Base-by-base conservation (phyloP, 2,888 invertebrate species). In the Macropis europaea region DNA sequence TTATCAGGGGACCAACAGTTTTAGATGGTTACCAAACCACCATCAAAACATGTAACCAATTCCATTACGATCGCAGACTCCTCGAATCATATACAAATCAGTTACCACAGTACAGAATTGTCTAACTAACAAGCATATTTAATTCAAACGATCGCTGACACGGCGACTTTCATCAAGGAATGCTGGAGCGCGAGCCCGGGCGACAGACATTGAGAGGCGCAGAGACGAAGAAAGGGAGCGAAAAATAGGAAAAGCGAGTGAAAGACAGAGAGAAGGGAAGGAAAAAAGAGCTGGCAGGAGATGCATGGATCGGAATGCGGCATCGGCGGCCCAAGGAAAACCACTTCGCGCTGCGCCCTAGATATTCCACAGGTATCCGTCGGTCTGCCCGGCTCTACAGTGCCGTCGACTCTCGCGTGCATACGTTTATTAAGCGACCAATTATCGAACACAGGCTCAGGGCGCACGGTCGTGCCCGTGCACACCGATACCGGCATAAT, bases 241-340 rank as follows among this genome's bases (percentile, higher is more conserved):
- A 19, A 30, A 34, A 57, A 26, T 5, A 57, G 24, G 57, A 53
- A 68, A 61, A 43, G 52, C 48, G 38, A 28, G 43, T 48, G 48
- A 68, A 71, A 72, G 70, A 64, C 63, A 59, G 59, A 22, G 60
- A 64, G 53, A 50, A 26, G 26, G 48, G 47, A 30, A 34, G 57
- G 66, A 59, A 63, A 66, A 71, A 56, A 57, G 61, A 71, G 66
- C 56, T 56, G 76, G 63, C 70, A 74, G 74, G 80, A 82, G 84
- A 85, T 83, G 80, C 82, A 84, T 79, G 84, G 84, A 82, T 82
- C 78, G 87, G 87, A 88, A 88, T 87, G 87, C 86, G 84, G 84
- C 86, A 87, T 82, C 82, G 70, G 70, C 72, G 48, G 77, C 73
- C 83, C 88, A 88, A 88, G 88, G 88, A 86, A 84, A 88, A 87